Base-by-base conservation (phyloP, 1,140 invertebrate species). In the Euschistus heros region DNA sequence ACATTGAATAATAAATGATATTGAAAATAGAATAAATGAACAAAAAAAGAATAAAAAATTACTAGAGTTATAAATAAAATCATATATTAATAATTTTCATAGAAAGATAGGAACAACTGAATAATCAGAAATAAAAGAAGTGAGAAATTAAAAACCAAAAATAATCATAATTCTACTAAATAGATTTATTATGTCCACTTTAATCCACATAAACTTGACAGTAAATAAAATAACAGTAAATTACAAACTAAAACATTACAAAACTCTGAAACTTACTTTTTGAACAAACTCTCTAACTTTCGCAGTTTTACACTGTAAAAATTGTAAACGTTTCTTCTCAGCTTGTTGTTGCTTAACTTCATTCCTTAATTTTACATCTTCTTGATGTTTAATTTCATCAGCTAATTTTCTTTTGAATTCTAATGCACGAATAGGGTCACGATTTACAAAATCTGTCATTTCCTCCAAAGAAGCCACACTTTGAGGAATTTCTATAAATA, bases 361-460 rank as follows among this genome's bases (percentile, higher is more conserved):
- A 71, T 94, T 90, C 37, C 88, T 78, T 74, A 79, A 81, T 62
- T 88, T 72, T 0, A 88, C 88, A 73, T 93, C 90, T 54, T 91
- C 83, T 70, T 57, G 54, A 57, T 90, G 86, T 60, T 92, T 80
- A 3, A 91, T 91, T 0, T 92, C 92, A 55, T 92, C 93, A 0
- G 92, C 95, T 0, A 97, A 75, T 75, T 97, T 97, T 71, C 94
- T 92, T 74, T 96, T 93, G 52, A 97, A 78, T 69, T 95, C 90
- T 60, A 93, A 80, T 0, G 91, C 92, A 67, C 92, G 81, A 0
- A 93, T 92, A 3, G 93, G 93, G 75, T 92, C 87, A 55, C 92
- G 81, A 0, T 84, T 83, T n/a, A 88, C 86, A 5, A 90, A 75
- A 0, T 84, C 87, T 71, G 89, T 82, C 15, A 91, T 75, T 15